Evolutionary conservation across 2,797 vertebrate genomes (phyloP), one percentile per base, ranked within the genome.

Genomic region (Mus minutoides): DNA sequence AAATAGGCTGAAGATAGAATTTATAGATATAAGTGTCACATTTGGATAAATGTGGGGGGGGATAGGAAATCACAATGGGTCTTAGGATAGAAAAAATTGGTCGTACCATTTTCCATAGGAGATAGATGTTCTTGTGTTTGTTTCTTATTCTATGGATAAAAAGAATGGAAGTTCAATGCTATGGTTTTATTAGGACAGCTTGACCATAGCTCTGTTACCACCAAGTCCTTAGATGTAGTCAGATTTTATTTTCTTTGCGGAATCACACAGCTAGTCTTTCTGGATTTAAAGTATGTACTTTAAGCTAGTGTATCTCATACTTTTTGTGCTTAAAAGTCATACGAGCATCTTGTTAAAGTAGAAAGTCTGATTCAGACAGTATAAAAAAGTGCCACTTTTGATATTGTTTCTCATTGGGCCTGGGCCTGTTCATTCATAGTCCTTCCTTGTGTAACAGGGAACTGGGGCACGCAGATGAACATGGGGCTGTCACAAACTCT

Each of bases 161-260:
- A 92, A 92, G 75, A 83, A 87, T 58, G 75, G 17, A 80, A 49
- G 34, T 49, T 93, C 37, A 88, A 77, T 94, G 64, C 69, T 82
- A 43, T 89, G 88, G 76, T 86, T 97, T 85, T 92, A 92, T 92
- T 87, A 58, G 52, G 62, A 92, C 91, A 87, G 94, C 62, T 75
- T 79, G 69, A 71, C 64, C 73, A 93, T 34, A 91, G 56, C 88
- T 84, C 14, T 79, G 86, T 77, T 2, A 67, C 62, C 76, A 90
- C 34, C 69, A 92, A 95, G 84, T 31, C 52, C 71, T 92, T 54
- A 84, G 62, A 49, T 92, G 94, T 92, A 87, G 71, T 91, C 90
- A 96, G 76, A 46, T 78, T 94, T 95, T 77, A 94, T 92, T 97
- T 97, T 91, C 93, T 86, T 69, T 60, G 87, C 10, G 17, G 76